Evolutionary conservation across 2,888 invertebrate species (phyloP), one percentile per base, ranked within the genome.

Genomic region (Steinernema scapterisci): DNA sequence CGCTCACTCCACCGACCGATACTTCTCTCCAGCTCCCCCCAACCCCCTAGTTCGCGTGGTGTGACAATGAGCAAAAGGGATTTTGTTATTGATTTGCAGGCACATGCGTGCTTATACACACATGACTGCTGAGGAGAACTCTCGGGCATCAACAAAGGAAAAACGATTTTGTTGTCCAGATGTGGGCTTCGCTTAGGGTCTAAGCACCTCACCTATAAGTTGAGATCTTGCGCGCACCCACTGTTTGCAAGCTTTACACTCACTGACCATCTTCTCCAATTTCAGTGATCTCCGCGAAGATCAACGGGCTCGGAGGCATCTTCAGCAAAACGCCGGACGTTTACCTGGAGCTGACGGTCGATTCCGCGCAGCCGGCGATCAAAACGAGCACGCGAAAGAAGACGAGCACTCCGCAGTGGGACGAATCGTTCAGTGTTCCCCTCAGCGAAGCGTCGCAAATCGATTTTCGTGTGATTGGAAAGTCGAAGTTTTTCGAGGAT

Each of bases 401-500:
- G 77, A 85, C 84, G 13, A 76, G 70, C 46, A 48, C 80, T 25
- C 87, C 87, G 0, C 82, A 85, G 74, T 88, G 87, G 87, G 85
- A 87, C 19, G 87, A 87, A 70, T 70, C 77, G 13, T 73, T 86
- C 73, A 75, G 78, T 21, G n/a, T 83, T 7, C 75, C 70, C 38
- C 83, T 85, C 21, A 78, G 76, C n/a, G 86, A 86, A 7, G 71
- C 78, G 0, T 82, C 85, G 1, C 75, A 79, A 0, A 23, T 86
- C 7, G 78, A 78, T 1, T 82, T 86, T 70, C 79, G 81, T 9
- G 78, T 87, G 1, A 75, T 83, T 43, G 80, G 81, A 71, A 87
- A 88, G 73, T 78, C 82, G 6, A 86, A 85, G 48, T 74, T 87
- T 6, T 86, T 87, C 73, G 86, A 87, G 31, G 87, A 87, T 70